phyloP scores from a whole-genome alignment of 1,140 invertebrate species.

The Drosophila suzukii region DNA sequence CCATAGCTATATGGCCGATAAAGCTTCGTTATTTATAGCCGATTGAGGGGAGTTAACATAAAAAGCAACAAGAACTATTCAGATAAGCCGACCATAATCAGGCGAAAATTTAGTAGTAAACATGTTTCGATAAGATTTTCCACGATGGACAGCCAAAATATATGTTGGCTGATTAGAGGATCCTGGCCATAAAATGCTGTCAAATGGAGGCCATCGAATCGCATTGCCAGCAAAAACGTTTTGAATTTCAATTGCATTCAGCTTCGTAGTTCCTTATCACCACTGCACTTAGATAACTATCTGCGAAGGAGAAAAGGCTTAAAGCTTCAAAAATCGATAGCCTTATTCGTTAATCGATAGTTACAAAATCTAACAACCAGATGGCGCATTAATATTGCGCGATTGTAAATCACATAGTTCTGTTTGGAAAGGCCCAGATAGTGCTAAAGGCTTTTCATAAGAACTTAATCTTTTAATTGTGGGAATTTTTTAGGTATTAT shows the following conservation, averaged over 20 bases:
- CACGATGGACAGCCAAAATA: conserved; percentile 20
- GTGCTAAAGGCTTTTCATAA: conserved; percentile 1
- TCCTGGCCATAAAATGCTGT: background rate
- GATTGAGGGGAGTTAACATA: conserved; percentile 51
- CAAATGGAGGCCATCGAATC: background rate
- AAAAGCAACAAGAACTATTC: conserved; percentile 30
- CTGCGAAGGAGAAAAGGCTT: conserved; percentile 2
- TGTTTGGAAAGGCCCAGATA: conserved; percentile 31
- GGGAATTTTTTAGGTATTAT: conserved; percentile 26
- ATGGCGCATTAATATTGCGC: background rate
- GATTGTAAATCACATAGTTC: conserved; percentile 12
- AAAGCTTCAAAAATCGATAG: conserved; percentile 7
- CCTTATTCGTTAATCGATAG: conserved; percentile 4
- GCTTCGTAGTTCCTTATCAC: background rate
- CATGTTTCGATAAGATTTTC: conserved; percentile 35
- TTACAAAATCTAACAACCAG: background rate
- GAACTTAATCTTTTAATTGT: conserved; percentile 41
- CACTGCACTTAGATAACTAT: conserved; percentile 8
- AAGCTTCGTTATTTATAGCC: conserved; percentile 48
- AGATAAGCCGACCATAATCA: conserved; percentile 52
- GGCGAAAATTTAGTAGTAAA: conserved; percentile 31
- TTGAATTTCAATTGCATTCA: background rate
- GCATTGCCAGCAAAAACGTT: background rate
- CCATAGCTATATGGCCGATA: conserved; percentile 48
- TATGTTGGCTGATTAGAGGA: conserved; percentile 33